Evolutionary conservation across 2,888 invertebrate genomes (phyloP).

Genomic region (Minunthozetes semirufus): DNA sequence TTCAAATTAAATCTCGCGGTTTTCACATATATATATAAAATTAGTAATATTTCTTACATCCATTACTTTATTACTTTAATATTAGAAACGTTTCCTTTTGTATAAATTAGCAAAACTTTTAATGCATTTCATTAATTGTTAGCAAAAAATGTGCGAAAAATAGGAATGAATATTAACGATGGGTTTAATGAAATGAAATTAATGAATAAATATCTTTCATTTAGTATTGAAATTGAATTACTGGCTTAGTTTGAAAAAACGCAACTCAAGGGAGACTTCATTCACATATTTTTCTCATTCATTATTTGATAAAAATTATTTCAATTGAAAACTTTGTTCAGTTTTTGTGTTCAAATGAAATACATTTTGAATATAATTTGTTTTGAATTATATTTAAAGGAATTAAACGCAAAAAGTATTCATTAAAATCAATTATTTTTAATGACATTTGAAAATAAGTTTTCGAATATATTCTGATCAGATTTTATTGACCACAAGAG

Average conservation of each 20-base stretch:
- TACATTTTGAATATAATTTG: too few species aligned
- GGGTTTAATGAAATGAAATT: too few species aligned
- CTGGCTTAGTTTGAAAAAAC: too few species aligned
- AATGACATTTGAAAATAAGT: not conserved
- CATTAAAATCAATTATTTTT: not conserved
- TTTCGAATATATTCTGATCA: not conserved
- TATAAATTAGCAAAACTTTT: constrained; percentile 1
- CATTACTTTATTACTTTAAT: not conserved
- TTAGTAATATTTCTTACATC: not conserved
- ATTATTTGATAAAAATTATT: too few species aligned
- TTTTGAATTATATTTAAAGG: too few species aligned
- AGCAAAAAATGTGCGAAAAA: not conserved
- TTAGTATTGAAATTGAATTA: too few species aligned
- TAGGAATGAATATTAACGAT: constrained; percentile 2
- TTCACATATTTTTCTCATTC: too few species aligned
- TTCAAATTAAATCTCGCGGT: constrained; percentile 5
- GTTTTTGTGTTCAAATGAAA: too few species aligned
- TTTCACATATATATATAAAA: not conserved
- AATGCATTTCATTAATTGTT: not conserved
- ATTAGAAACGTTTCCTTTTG: not conserved
- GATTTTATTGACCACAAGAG: constrained; percentile 14
- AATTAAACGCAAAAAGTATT: not conserved
- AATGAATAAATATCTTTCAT: too few species aligned
- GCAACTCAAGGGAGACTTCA: too few species aligned
- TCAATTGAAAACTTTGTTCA: too few species aligned